Percentiles rank a stretch among this genome's conserved stretches.
These are phyloP conservation scores for Orestias chungarensis DNA, from an alignment of 2,797 vertebrate species.

Conservation along the genomic window DNA sequence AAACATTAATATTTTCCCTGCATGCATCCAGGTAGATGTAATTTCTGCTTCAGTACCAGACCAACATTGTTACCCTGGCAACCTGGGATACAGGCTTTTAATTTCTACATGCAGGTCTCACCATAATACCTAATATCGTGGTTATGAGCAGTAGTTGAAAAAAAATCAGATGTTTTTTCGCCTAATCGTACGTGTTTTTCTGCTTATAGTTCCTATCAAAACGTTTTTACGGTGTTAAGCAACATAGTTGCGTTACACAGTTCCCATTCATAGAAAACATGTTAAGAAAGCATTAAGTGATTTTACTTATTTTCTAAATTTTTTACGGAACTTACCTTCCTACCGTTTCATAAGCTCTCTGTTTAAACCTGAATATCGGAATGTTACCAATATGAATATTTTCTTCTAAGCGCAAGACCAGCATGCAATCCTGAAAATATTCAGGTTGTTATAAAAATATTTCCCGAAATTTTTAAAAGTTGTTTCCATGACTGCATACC, in stretches of 20 bases:
- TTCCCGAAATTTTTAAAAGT: not conserved
- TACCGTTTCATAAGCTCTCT: not conserved
- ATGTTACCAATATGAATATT: no score
- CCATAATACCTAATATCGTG: no score
- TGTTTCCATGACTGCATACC: not conserved
- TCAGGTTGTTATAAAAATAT: no score
- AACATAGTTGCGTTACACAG: not conserved
- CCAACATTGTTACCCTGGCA: not conserved
- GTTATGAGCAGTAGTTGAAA: not conserved
- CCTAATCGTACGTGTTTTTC: not conserved
- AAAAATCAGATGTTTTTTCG: not conserved
- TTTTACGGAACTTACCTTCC: not conserved
- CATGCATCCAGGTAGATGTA: not conserved
- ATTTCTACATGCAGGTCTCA: not conserved
- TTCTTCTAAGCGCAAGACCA: not conserved
- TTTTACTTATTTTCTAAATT: not conserved
- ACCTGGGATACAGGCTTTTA: not conserved
- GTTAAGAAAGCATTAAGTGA: not conserved
- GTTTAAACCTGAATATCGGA: no score
- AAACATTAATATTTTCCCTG: not conserved
- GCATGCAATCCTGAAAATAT: not conserved
- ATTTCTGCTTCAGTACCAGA: not conserved
- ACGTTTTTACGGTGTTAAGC: not conserved
- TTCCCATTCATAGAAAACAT: not conserved
- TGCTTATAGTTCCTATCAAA: not conserved